These are phyloP conservation scores for Intellagama lesueurii DNA, from an alignment of 2,797 vertebrate genomes.

Conservation along the genomic window DNA sequence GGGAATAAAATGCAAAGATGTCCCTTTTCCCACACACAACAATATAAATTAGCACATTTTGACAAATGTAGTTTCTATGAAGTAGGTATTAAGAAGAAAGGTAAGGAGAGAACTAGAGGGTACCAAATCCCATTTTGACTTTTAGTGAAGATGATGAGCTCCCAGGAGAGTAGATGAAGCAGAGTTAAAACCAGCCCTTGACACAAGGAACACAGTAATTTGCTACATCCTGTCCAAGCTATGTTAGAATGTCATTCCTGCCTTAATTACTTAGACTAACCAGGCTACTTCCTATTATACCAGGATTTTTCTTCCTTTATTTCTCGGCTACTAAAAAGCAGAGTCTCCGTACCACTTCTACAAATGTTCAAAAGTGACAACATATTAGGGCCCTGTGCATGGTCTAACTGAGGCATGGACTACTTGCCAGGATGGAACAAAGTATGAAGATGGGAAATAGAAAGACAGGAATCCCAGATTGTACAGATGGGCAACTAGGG, in stretches of 20 bases:
- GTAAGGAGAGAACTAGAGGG: slow-evolving; percentile 85
- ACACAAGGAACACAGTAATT: slow-evolving; percentile 90
- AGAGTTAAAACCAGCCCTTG: slow-evolving; percentile 86
- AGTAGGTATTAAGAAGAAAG: slow-evolving; percentile 75
- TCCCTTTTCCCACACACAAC: slow-evolving; percentile 35
- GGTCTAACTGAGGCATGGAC: slow-evolving; percentile 75
- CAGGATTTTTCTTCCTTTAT: slow-evolving; percentile 62
- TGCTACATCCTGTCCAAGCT: slow-evolving; percentile 87
- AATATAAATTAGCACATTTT: slow-evolving; percentile 72
- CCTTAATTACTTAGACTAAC: slow-evolving; percentile 91
- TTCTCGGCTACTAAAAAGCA: slow-evolving; percentile 61
- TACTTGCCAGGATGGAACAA: slow-evolving; percentile 65
- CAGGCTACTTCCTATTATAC: slow-evolving; percentile 82
- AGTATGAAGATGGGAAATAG: slow-evolving; percentile 73
- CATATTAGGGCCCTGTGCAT: slow-evolving; percentile 44
- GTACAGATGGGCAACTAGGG: slow-evolving; percentile 6
- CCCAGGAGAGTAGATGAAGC: slow-evolving; percentile 88
- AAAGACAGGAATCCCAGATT: slow-evolving; percentile 43
- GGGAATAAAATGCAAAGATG: slow-evolving; percentile 58
- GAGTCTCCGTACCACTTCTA: background rate
- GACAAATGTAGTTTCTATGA: slow-evolving; percentile 76
- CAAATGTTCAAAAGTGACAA: background rate
- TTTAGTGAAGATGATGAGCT: slow-evolving; percentile 95
- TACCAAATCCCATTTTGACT: slow-evolving; percentile 95
- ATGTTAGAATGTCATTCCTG: slow-evolving; percentile 86